Evolutionary conservation across 2,888 invertebrate genomes (phyloP), one percentile per base, ranked within the genome.

Genomic region (Hirtodrosophila alboralis): DNA sequence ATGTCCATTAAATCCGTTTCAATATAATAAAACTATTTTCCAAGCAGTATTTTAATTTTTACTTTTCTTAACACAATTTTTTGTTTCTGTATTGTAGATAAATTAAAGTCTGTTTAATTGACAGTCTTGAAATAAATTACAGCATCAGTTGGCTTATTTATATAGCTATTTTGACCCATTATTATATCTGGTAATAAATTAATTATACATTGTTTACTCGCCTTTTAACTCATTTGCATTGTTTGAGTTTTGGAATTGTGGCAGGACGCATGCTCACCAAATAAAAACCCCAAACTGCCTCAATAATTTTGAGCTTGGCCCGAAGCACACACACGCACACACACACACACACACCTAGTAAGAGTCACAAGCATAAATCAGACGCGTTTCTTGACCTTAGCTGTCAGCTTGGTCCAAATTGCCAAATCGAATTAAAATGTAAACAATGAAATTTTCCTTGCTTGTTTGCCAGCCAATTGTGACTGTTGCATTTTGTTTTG

Each of bases 311-410:
- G 57, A 16, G 74, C 67, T 79, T 78, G 78, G 57, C 56, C 75
- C 69, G n/a, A 54, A 51, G 36, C 54, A 1, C 23, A 10, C 7
- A n/a, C 9, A 12, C n/a, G 7, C 1, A 6, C 4, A 16, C 7
- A 37, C 8, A 47, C 26, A 30, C 12, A n/a, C 21, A 9, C 13
- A 21, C 13, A 27, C 5, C 18, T n/a, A 8, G 3, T 16, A 1
- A 36, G 26, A 34, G 27, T 12, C 31, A 12, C 7, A 13, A 18
- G 18, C 21, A 34, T 30, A 57, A 57, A 53, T 61, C 43, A 36
- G 34, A 34, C 23, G 61, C 58, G 77, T 70, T 75, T 80, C 75
- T 80, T 80, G 79, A 80, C 84, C 79, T 83, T 75, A 67, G 58
- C 43, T 52, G 41, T 36, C 43, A 40, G 40, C 27, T 40, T 23